These are phyloP conservation scores for Channa maculata DNA, from an alignment of 2,113 vertebrate genomes.

Conservation along the genomic window DNA sequence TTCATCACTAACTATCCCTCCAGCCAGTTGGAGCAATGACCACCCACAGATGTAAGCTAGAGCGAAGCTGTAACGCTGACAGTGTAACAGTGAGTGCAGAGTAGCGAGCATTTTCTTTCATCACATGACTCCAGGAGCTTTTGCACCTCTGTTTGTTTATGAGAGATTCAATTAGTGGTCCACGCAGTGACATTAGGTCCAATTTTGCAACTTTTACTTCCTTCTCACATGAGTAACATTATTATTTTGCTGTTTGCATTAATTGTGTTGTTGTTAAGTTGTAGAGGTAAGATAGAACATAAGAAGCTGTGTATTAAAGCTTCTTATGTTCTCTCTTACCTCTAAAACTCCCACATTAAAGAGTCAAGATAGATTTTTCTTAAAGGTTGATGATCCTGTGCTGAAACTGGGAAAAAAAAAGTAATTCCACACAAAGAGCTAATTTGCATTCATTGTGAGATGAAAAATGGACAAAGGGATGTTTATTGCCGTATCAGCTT, in stretches of 20 bases:
- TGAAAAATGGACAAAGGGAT: neutral
- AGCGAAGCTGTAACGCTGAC: conserved; percentile 24
- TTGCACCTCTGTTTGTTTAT: neutral
- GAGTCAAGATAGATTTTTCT: no score
- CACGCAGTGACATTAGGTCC: neutral
- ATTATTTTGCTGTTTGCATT: no score
- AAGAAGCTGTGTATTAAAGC: no score
- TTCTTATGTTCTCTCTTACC: no score
- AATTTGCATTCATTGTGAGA: no score
- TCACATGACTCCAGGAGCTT: neutral
- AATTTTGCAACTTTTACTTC: neutral
- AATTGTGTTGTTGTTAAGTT: no score
- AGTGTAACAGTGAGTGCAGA: neutral
- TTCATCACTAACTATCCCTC: conserved; percentile 39
- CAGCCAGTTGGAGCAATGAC: conserved; percentile 29
- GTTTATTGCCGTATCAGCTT: neutral
- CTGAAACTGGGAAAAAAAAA: no score
- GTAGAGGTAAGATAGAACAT: no score
- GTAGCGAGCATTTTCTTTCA: conserved; percentile 9
- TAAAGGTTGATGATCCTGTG: no score
- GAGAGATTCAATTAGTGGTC: neutral
- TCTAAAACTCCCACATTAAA: no score
- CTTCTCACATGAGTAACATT: neutral
- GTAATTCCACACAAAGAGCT: no score
- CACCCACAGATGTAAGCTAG: conserved; percentile 36